These are phyloP conservation scores for Andrena bucephala DNA, from an alignment of 2,888 invertebrate species.

Conservation along the genomic window DNA sequence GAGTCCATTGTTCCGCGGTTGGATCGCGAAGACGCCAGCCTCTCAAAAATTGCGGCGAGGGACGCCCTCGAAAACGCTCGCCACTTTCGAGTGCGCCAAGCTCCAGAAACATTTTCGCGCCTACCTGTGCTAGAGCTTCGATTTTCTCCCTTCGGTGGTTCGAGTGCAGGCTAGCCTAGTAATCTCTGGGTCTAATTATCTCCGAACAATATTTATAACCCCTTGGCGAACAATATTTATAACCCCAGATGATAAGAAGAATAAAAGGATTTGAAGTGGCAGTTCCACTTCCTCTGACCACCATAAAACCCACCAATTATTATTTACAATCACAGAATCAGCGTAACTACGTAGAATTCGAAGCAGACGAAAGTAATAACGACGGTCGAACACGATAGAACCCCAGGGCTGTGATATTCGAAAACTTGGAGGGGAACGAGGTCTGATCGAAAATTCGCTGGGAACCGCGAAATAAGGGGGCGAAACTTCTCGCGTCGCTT, in stretches of 20 bases:
- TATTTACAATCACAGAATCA: too few relatives aligned
- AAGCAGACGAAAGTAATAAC: too few relatives aligned
- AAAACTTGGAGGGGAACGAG: neutral
- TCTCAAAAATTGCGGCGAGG: constrained; percentile 40
- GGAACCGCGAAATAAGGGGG: constrained; percentile 1
- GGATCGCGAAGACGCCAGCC: constrained; percentile 32
- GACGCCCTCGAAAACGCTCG: constrained; percentile 37
- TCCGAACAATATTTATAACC: too few relatives aligned
- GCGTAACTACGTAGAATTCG: too few relatives aligned
- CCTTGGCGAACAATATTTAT: too few relatives aligned
- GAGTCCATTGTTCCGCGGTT: constrained; percentile 38
- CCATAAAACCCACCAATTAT: too few relatives aligned
- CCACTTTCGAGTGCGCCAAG: constrained; percentile 6
- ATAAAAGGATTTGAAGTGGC: too few relatives aligned
- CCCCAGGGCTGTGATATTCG: neutral
- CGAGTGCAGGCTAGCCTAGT: too few relatives aligned
- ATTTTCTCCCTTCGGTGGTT: neutral
- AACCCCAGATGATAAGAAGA: too few relatives aligned
- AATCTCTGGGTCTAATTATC: too few relatives aligned
- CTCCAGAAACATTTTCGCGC: constrained; percentile 28
- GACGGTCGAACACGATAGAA: too few relatives aligned
- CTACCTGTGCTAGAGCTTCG: neutral
- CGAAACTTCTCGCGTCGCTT: constrained; percentile 1
- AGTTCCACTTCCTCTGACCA: too few relatives aligned
- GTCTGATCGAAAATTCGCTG: constrained; percentile 11